Evolutionary conservation across 2,113 vertebrate species (phyloP).

Genomic region (Eptesicus fuscus): DNA sequence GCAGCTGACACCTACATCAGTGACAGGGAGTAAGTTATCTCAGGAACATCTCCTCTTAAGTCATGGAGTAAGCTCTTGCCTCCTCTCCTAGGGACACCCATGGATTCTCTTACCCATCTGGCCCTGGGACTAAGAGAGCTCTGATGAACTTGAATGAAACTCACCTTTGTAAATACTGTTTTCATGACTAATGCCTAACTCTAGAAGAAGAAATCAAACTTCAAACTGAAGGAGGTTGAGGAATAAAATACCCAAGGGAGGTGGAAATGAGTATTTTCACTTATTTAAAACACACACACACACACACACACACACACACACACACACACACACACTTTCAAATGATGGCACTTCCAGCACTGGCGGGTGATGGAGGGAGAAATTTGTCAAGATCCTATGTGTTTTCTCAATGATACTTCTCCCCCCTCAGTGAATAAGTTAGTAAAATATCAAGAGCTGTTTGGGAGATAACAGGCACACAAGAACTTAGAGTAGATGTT

Average conservation of each 20-base stretch:
- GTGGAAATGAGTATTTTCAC: not conserved
- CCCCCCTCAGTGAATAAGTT: slow-evolving; percentile 8
- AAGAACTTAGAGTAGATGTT: slow-evolving; percentile 21
- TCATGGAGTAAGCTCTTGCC: not conserved
- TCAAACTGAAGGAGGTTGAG: not conserved
- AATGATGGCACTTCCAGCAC: not conserved
- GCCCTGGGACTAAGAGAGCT: not conserved
- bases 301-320: not conserved
- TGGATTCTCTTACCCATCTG: not conserved
- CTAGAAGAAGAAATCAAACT: not conserved
- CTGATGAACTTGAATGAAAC: not conserved
- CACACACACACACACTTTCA: not conserved
- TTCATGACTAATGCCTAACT: not conserved
- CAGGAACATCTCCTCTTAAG: not conserved
- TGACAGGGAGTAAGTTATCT: not conserved
- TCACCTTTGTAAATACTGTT: not conserved
- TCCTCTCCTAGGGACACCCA: not conserved
- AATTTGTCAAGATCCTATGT: not conserved
- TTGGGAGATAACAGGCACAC: not conserved
- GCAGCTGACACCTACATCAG: not conserved
- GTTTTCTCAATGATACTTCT: slow-evolving; percentile 18
- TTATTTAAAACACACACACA: not conserved
- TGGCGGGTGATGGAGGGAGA: not conserved
- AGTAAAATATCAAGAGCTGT: slow-evolving; percentile 3
- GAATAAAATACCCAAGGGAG: not conserved